Evolutionary conservation across 2,797 vertebrate genomes (phyloP).

Genomic region (Sebastes diaconus): DNA sequence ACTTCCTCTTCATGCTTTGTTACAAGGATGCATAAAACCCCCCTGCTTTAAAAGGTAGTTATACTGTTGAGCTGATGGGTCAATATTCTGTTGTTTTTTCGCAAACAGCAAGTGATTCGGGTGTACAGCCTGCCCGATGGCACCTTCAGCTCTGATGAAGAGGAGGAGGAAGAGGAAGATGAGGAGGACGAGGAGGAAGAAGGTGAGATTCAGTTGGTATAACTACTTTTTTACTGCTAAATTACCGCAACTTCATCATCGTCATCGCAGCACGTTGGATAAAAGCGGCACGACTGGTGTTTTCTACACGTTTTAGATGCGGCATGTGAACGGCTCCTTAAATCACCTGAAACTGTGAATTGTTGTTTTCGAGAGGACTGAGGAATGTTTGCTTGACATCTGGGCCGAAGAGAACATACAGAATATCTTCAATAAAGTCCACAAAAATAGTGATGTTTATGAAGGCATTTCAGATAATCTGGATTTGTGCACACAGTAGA

Average conservation of each 20-base stretch:
- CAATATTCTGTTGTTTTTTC: not conserved
- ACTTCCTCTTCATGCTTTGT: accelerated
- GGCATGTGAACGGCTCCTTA: too few relatives aligned
- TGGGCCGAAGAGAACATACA: not conserved
- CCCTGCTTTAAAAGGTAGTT: too few relatives aligned
- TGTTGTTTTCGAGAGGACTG: not conserved
- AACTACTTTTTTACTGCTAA: too few relatives aligned
- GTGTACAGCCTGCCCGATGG: slow-evolving; percentile 98
- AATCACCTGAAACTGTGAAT: too few relatives aligned
- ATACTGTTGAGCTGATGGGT: not conserved
- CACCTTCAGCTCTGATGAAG: slow-evolving; percentile 97
- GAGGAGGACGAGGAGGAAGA: slow-evolving; percentile 94
- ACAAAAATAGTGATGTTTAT: too few relatives aligned
- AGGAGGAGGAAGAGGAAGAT: slow-evolving; percentile 95
- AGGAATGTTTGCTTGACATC: not conserved
- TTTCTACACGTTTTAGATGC: too few relatives aligned
- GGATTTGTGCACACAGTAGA: not conserved
- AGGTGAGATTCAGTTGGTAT: slow-evolving; percentile 58
- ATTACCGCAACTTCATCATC: too few relatives aligned
- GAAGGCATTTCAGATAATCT: not conserved
- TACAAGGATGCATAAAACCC: not conserved
- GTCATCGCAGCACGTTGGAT: too few relatives aligned
- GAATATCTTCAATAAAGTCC: not conserved
- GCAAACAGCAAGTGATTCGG: slow-evolving; percentile 92
- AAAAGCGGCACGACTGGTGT: too few relatives aligned